Evolutionary conservation across 2,113 vertebrate species (phyloP), one percentile per base, ranked within the genome.

Genomic region (Xiphophorus hellerii): DNA sequence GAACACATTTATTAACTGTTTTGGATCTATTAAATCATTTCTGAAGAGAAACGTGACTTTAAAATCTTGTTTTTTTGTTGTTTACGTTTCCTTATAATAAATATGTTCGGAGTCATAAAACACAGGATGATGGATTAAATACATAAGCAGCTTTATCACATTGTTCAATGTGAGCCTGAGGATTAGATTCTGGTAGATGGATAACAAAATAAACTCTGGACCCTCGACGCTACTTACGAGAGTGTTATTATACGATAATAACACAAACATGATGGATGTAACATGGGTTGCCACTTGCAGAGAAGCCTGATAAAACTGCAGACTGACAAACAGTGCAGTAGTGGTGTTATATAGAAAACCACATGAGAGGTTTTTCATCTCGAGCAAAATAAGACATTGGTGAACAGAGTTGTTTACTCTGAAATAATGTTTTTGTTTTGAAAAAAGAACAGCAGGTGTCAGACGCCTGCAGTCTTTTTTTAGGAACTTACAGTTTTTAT

Each of bases 341-440:
- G 60, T 76, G 42, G 54, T 62, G 51, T 25, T 61, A 62, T 60
- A 22, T 29, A 65, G 48, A 75, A 37, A 30, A 30, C 44, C 35
- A 17, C 14, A 51, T 37, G 39, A 27, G 72, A 44, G 30, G 3
- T 13, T 4, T 37, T 27, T 60, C 30, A 30, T 58, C 28, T 12
- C 27, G 22, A 58, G 69, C 35, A 64, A 28, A 74, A 25, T n/a
- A 11, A 60, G 20, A 29, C 39, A 48, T 10, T 62, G 0, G 67
- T 66, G 61, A 71, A 68, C 33, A 58, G 17, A 75, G 48, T 48
- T 79, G 65, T 80, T 77, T 65, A 39, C n/a, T 30, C 33, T 35
- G 29, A 62, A 61, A 73, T 44, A 15, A 51, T 54, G 5, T 33
- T 58, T 58, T n/a, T 58, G 22, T n/a, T 58, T 58, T 66, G 22